Evolutionary conservation across 2,113 vertebrate genomes (phyloP).

Genomic region (Euleptes europaea): DNA sequence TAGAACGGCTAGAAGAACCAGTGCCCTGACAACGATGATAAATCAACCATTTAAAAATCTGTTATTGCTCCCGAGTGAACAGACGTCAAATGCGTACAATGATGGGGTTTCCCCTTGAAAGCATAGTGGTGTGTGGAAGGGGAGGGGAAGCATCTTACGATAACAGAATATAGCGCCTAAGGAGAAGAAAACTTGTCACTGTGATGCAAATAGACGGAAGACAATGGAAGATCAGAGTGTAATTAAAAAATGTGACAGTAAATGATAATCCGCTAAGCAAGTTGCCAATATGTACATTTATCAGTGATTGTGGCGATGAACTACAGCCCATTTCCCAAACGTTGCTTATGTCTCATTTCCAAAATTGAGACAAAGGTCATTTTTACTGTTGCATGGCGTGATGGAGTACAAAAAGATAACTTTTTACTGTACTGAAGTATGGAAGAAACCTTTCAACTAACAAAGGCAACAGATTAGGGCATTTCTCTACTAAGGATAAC

Average conservation of each 20-base stretch:
- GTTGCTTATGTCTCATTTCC: conserved; percentile 57
- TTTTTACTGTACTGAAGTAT: conserved; percentile 13
- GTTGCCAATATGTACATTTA: conserved; percentile 62
- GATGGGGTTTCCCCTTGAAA: conserved; percentile 18
- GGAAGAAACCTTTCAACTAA: conserved; percentile 35
- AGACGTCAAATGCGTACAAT: conserved; percentile 40
- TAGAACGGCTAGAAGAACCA: not conserved
- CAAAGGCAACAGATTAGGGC: not conserved
- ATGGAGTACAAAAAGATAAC: conserved; percentile 13
- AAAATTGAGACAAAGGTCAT: conserved; percentile 45
- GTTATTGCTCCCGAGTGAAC: not conserved
- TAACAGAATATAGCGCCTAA: conserved; percentile 58
- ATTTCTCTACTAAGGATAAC: not conserved
- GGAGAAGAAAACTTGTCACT: conserved; percentile 65
- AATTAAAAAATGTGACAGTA: conserved; percentile 66
- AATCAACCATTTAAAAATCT: conserved; percentile 21
- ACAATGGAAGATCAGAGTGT: conserved; percentile 64
- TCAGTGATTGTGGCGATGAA: conserved; percentile 58
- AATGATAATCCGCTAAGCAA: conserved; percentile 66
- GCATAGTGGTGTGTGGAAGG: conserved; percentile 4
- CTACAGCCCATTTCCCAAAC: conserved; percentile 46
- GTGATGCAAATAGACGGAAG: conserved; percentile 65
- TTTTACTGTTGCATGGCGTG: conserved; percentile 48
- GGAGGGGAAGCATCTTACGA: conserved; percentile 50
- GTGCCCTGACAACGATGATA: not conserved